These are phyloP conservation scores for Turdus rufiventris DNA, from an alignment of 2,113 vertebrate genomes.

Conservation along the genomic window DNA sequence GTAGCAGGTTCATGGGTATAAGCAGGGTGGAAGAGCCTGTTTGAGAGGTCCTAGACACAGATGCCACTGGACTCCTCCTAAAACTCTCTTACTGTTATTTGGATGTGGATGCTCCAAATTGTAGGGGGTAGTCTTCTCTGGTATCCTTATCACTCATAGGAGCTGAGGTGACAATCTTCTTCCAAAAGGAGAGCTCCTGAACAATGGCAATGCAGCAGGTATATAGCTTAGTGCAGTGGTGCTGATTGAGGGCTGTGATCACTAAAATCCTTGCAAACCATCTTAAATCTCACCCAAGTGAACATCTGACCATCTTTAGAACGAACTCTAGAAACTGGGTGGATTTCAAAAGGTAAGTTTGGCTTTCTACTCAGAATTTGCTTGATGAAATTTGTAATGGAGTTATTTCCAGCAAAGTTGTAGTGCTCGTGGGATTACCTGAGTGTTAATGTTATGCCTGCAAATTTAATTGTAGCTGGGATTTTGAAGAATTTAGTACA, in stretches of 20 bases:
- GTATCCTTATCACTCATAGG: rapidly evolving
- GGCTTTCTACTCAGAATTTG: not conserved
- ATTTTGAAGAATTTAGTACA: not conserved
- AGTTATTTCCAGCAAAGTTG: not conserved
- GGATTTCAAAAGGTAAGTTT: not conserved
- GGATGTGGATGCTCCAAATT: not conserved
- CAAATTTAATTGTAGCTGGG: not conserved
- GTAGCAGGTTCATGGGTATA: not conserved
- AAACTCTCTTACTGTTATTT: not conserved
- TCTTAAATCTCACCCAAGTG: not conserved
- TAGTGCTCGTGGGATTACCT: not conserved
- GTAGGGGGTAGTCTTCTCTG: not conserved
- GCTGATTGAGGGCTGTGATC: not conserved
- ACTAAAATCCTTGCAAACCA: not conserved
- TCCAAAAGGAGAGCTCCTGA: not conserved
- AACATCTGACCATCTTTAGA: not conserved
- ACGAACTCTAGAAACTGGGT: not conserved
- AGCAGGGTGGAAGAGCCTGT: not conserved
- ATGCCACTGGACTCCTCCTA: not conserved
- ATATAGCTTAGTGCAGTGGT: not conserved
- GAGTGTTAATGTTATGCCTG: not conserved
- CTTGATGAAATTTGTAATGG: not conserved
- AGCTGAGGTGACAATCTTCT: not conserved
- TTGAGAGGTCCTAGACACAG: not conserved
- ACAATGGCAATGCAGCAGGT: not conserved